These are phyloP conservation scores for Cherax destructor DNA, from an alignment of 1,140 invertebrate species.

Conservation along the genomic window DNA sequence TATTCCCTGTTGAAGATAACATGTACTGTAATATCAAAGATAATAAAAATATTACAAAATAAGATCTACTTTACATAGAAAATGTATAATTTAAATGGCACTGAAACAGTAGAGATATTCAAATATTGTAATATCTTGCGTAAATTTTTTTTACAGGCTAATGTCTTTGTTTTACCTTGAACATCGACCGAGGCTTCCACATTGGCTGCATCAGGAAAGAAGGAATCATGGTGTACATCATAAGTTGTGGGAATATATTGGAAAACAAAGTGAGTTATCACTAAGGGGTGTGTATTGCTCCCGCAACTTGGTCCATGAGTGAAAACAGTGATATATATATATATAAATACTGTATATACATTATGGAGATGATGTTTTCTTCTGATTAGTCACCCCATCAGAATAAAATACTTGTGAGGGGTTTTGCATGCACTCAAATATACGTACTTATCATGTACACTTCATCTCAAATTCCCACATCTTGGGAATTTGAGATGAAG, in stretches of 20 bases:
- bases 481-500: background rate
- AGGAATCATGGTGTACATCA: slow-evolving; percentile 1
- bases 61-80: no score
- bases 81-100: no score
- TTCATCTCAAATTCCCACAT: background rate
- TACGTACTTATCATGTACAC: background rate
- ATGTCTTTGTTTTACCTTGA: slow-evolving; percentile 30
- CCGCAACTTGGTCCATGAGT: background rate
- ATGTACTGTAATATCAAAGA: no score
- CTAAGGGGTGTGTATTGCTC: background rate
- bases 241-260: background rate
- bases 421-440: background rate
- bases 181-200: slow-evolving; percentile 44
- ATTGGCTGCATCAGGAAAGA: slow-evolving; percentile 22
- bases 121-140: no score
- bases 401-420: background rate
- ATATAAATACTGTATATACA: background rate
- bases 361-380: background rate
- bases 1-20: no score
- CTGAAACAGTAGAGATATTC: no score
- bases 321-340: background rate
- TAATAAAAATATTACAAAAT: no score
- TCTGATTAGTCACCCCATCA: background rate
- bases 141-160: background rate
- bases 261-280: background rate